Conservation (phyloP, 2,797 vertebrate genomes). For the Bucorvus abyssinicus region DNA sequence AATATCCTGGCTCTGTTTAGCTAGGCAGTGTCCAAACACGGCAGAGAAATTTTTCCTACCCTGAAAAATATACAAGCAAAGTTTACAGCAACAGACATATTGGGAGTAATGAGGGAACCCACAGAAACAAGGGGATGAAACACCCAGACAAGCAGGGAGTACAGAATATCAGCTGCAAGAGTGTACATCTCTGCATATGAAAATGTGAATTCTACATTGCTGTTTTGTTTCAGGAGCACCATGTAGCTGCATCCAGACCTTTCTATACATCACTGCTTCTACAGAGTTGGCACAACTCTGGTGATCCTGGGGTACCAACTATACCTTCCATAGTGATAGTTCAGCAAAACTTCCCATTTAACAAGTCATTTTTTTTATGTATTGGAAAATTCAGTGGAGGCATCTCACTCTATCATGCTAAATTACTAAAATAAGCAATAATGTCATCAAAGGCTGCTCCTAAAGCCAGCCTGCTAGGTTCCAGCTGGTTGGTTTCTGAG, state of each 20-base stretch:
- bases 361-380: neutral
- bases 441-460: neutral
- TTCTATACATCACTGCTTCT: neutral
- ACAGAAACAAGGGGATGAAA: neutral
- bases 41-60: neutral
- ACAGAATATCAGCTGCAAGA: neutral
- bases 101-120: neutral
- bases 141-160: neutral
- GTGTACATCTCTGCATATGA: rapidly evolving
- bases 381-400: neutral
- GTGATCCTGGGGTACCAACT: neutral
- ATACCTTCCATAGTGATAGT: neutral
- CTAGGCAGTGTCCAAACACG: neutral
- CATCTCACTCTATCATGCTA: neutral
- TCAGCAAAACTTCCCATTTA: neutral
- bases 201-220: neutral
- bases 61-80: neutral
- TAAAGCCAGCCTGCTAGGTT: neutral
- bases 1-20: neutral
- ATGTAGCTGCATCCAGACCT: neutral
- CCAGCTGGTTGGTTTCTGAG: neutral
- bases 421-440: neutral
- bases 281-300: neutral
- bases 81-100: neutral
- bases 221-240: neutral